phyloP scores from a whole-genome alignment of 53 echinoderm and acorn worm species.

The Crossaster papposus region DNA sequence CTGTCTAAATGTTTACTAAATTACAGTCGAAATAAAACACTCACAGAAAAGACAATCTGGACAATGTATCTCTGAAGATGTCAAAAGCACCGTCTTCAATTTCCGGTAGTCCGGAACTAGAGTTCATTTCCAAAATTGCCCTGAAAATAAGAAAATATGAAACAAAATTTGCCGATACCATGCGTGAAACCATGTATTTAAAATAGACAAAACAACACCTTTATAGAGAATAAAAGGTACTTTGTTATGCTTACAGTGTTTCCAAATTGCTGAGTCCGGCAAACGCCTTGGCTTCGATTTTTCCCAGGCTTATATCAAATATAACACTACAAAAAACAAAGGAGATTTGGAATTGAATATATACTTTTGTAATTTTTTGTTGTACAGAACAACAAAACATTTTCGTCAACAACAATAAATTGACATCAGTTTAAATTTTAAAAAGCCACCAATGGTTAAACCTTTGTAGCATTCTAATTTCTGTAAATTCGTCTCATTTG shows the following conservation, averaged over 20 bases:
- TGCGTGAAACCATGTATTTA: not conserved
- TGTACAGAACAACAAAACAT: not conserved
- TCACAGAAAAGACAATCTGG: conserved; percentile 23
- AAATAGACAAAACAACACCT: not conserved
- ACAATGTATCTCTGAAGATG: not conserved
- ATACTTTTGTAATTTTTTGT: not conserved
- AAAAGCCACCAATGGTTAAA: no score
- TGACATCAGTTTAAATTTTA: no score
- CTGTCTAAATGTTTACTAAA: no score
- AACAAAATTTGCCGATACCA: no score
- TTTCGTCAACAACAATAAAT: no score
- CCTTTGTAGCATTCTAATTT: no score
- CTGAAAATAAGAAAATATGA: not conserved
- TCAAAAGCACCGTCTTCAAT: conserved; percentile 32
- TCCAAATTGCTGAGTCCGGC: not conserved
- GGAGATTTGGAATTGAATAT: not conserved
- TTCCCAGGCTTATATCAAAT: not conserved
- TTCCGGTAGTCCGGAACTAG: not conserved
- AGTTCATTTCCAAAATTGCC: not conserved
- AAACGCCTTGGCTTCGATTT: no score
- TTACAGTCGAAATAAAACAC: not conserved
- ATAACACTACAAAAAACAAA: not conserved
- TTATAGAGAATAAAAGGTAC: not conserved
- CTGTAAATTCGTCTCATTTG: no score
- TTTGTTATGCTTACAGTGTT: not conserved